Conservation (phyloP, 2,113 vertebrate genomes). For the Anguilla japonica region DNA sequence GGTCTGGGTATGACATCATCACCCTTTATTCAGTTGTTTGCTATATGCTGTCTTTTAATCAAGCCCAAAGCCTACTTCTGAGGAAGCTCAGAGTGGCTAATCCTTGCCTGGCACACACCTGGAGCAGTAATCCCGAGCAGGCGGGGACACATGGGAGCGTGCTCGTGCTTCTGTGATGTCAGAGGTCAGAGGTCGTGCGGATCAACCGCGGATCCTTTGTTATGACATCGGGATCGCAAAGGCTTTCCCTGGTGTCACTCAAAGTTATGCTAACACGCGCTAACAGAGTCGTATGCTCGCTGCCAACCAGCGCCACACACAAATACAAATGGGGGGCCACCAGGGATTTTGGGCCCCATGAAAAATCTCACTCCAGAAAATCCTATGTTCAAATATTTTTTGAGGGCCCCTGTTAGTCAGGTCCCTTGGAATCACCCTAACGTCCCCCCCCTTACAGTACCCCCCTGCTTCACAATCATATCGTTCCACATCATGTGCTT, state of each 20-base stretch:
- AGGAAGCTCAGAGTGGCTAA: not conserved
- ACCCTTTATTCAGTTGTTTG: too few relatives aligned
- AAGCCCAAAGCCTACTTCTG: not conserved
- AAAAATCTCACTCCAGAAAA: too few relatives aligned
- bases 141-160: too few relatives aligned
- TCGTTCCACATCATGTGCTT: not conserved
- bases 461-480: not conserved
- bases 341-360: too few relatives aligned
- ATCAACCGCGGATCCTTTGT: not conserved
- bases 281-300: not conserved
- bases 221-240: not conserved
- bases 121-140: not conserved
- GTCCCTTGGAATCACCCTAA: too few relatives aligned
- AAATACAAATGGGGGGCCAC: too few relatives aligned
- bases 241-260: not conserved
- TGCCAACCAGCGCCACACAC: not conserved
- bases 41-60: too few relatives aligned
- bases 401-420: too few relatives aligned
- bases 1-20: too few relatives aligned
- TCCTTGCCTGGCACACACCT: too few relatives aligned
- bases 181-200: slow-evolving; percentile 10
- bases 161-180: not conserved
- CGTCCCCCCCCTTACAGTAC: too few relatives aligned
- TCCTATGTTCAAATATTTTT: too few relatives aligned
- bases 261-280: not conserved